A percentile compares a stretch with the other conserved stretches of the same genome.
These are phyloP conservation scores for Esperia sulphurella DNA, from an alignment of 2,888 invertebrate genomes.

Conservation along the genomic window DNA sequence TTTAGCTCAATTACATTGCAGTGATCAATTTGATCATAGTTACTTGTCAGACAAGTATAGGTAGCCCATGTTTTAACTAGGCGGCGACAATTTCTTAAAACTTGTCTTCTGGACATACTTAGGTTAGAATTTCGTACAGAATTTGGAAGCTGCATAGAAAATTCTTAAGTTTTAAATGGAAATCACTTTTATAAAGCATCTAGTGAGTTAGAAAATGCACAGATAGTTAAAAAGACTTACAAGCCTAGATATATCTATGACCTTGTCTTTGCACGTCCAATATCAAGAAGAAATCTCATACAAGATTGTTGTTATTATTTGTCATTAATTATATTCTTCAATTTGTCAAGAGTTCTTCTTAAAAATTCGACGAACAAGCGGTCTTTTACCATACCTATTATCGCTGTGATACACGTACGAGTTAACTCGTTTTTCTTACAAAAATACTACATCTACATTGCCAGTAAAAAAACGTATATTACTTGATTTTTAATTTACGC, in stretches of 20 bases:
- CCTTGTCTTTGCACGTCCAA: slow-evolving; percentile 37
- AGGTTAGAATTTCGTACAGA: background rate
- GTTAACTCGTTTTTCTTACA: slow-evolving; percentile 61
- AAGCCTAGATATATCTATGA: slow-evolving; percentile 53
- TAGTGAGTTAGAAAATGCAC: slow-evolving; percentile 57
- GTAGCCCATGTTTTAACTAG: slow-evolving; percentile 6
- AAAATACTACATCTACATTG: slow-evolving; percentile 74
- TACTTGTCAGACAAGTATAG: slow-evolving; percentile 1
- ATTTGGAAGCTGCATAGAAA: background rate
- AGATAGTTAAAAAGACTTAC: slow-evolving; percentile 52
- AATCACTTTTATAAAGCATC: slow-evolving; percentile 54
- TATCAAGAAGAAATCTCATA: slow-evolving; percentile 48
- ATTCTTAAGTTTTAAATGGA: slow-evolving; percentile 20
- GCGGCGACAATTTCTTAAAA: slow-evolving; percentile 6
- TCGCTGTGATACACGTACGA: slow-evolving; percentile 78
- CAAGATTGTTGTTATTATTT: slow-evolving; percentile 1
- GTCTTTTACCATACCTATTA: slow-evolving; percentile 67
- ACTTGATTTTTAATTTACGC: slow-evolving; percentile 65
- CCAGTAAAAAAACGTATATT: slow-evolving; percentile 74
- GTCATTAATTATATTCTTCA: background rate
- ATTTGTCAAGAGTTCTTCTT: slow-evolving; percentile 42
- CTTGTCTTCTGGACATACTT: slow-evolving; percentile 1
- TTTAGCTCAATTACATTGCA: background rate
- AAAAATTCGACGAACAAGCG: slow-evolving; percentile 42
- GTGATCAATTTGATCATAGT: background rate